Evolutionary conservation across 2,888 invertebrate genomes (phyloP).

Genomic region (Cataglyphis altisquamis): DNA sequence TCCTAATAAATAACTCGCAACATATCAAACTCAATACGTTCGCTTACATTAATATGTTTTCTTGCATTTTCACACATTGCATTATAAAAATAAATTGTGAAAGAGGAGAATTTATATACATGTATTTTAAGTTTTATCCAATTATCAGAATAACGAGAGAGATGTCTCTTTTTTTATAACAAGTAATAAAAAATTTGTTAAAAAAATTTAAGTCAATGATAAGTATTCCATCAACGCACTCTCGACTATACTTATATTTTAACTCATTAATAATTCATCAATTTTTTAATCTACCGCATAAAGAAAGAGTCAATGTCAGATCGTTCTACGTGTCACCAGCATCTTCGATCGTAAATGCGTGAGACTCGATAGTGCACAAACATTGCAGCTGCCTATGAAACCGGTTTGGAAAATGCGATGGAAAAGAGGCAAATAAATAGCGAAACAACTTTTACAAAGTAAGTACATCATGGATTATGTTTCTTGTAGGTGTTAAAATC

Average conservation of each 20-base stretch:
- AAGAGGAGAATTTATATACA: background rate
- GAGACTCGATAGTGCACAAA: background rate
- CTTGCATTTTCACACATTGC: background rate
- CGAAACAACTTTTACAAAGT: slow-evolving; percentile 38
- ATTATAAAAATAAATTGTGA: background rate
- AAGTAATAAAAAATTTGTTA: background rate
- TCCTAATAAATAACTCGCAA: background rate
- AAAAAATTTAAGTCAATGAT: background rate
- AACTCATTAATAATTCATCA: background rate
- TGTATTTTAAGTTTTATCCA: background rate
- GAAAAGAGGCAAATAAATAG: slow-evolving; percentile 24
- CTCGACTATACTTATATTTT: background rate
- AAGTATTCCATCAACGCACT: background rate
- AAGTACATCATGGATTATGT: background rate
- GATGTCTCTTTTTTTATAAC: background rate
- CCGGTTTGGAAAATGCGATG: slow-evolving; percentile 41
- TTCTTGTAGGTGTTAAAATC: background rate
- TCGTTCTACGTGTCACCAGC: no score
- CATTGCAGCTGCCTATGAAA: slow-evolving; percentile 1
- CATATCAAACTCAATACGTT: background rate
- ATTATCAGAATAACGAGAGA: background rate
- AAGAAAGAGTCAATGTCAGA: slow-evolving; percentile 15
- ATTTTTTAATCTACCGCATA: background rate
- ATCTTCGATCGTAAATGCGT: background rate
- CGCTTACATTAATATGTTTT: no score